A percentile compares a stretch with the other conserved stretches of the same genome.
phyloP scores from a whole-genome alignment of 2,888 invertebrate species.

The Matsumyia berberina region DNA sequence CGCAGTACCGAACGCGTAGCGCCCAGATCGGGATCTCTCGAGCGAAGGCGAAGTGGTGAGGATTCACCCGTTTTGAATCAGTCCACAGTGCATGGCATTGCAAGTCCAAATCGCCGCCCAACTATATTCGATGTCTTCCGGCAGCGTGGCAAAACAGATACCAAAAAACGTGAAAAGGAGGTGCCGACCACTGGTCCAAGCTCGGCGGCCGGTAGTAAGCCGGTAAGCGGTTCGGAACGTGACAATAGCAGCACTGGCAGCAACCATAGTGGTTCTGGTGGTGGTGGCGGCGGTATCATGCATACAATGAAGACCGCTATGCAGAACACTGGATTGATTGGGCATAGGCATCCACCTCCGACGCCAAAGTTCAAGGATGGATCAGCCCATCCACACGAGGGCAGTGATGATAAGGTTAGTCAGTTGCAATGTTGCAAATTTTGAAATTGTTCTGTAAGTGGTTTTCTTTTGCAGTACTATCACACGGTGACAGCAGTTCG shows the following conservation, averaged over 20 bases:
- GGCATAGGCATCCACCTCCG: conserved; percentile 79
- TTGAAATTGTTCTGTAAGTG: conserved; percentile 1
- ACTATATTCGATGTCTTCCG: conserved; percentile 93
- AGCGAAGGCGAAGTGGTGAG: conserved; percentile 83
- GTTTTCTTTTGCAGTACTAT: conserved; percentile 86
- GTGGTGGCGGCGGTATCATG: conserved; percentile 86
- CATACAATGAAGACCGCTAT: conserved; percentile 93
- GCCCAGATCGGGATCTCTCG: conserved; percentile 83
- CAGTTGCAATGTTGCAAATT: neutral
- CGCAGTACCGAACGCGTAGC: conserved; percentile 84
- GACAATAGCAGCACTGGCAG: conserved; percentile 82
- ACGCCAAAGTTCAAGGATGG: conserved; percentile 87
- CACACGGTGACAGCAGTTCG: conserved; percentile 89
- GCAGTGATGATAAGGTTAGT: conserved; percentile 85
- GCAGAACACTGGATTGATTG: conserved; percentile 85
- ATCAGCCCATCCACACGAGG: conserved; percentile 89
- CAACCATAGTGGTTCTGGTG: conserved; percentile 80
- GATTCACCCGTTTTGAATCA: conserved; percentile 84
- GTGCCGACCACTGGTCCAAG: conserved; percentile 77
- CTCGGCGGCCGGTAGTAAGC: conserved; percentile 78
- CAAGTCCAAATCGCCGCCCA: conserved; percentile 89
- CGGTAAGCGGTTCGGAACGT: conserved; percentile 78
- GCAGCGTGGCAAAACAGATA: conserved; percentile 91
- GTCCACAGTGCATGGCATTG: conserved; percentile 85
- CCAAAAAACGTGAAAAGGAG: conserved; percentile 83